Conservation (phyloP, 2,797 vertebrate genomes). For the Limosa lapponica region DNA sequence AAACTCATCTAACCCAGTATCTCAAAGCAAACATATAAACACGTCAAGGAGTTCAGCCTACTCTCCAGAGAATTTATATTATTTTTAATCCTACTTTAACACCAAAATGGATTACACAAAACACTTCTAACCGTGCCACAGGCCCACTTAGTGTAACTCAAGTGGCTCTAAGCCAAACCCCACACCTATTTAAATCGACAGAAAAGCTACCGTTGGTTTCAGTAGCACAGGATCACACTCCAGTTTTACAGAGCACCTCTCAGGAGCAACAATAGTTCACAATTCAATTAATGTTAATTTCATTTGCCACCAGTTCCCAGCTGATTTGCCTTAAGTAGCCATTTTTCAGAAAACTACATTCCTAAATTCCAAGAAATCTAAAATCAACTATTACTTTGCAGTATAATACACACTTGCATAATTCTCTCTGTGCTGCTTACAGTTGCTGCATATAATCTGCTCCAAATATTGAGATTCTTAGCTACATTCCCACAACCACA, state of each 20-base stretch:
- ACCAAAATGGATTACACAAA: conserved; percentile 23
- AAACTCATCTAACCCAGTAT: background rate
- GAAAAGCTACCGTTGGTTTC: conserved; percentile 4
- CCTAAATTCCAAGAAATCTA: background rate
- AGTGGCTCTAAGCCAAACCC: conserved; percentile 57
- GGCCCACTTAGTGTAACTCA: background rate
- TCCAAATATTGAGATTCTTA: background rate
- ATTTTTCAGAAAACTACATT: background rate
- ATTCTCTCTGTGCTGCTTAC: background rate
- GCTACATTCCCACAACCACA: background rate
- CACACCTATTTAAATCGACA: conserved; percentile 36
- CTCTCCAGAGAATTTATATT: conserved; percentile 5
- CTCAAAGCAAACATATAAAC: background rate
- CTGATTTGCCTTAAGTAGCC: background rate
- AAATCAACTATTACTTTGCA: background rate
- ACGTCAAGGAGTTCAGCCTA: background rate
- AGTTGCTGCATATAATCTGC: background rate
- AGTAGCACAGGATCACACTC: background rate
- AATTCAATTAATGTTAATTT: conserved; percentile 43
- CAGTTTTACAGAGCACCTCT: conserved; percentile 38
- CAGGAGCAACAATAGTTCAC: conserved; percentile 39
- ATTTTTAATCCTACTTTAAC: conserved; percentile 41
- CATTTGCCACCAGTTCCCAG: conserved; percentile 32
- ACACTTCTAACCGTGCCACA: background rate
- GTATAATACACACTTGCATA: background rate